Evolutionary conservation across 2,888 invertebrate species (phyloP), one percentile per base, ranked within the genome.

Genomic region (Dryobota labecula): DNA sequence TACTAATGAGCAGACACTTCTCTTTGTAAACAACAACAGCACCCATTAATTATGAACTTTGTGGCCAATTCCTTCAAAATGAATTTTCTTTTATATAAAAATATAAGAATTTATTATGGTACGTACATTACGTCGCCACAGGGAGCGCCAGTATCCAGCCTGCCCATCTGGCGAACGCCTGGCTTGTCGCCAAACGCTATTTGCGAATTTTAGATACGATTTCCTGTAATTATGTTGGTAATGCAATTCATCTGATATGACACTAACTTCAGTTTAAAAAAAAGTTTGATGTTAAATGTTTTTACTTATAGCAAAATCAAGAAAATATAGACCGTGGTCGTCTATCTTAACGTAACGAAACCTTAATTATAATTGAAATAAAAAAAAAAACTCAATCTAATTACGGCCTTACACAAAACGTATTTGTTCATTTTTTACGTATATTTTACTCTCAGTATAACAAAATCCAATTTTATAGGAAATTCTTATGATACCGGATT

Each of bases 101-200:
- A 33, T 58, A 60, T 41, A 63, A 58, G 27, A 63, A 66, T 63
- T 45, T 64, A 51, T 57, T 49, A 58, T 49, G 41, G 63, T 38
- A 53, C 38, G 43, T 67, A 65, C 57, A 77, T 67, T 62, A 65
- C 49, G 18, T 66, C 66, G 64, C 82, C 68, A 65, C 73, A 70
- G 69, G 71, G 72, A 70, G 65, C 62, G 51, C 70, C 78, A 77
- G 82, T 85, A 78, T 78, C 70, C 61, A 66, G 75, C 30, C 62
- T 64, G 77, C 80, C 74, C 87, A 87, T 86, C 87, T 87, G 86
- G 83, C 60, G 71, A 61, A 41, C 56, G 61, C 6, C 78, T 87
- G 87, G 87, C 78, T 57, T 11, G 7, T n/a, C 54, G 87, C 88
- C 88, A 81, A 81, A 63, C 53, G 56, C 64, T 80, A 83, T 82